Conservation (phyloP, 1,140 invertebrate species). For the Onthophagus taurus region DNA sequence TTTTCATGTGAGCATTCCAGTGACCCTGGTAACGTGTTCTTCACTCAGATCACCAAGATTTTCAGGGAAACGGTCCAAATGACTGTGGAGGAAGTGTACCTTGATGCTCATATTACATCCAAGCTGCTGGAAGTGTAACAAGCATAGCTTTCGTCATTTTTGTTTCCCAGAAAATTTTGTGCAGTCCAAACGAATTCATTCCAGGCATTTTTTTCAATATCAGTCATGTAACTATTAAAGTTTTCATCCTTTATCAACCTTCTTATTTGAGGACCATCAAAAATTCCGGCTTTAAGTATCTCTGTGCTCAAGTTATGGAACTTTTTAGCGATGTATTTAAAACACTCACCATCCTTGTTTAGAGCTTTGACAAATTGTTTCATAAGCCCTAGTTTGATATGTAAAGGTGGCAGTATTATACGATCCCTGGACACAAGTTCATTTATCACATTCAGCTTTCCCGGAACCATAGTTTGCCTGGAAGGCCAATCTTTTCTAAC, state of each 20-base stretch:
- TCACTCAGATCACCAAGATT: constrained; percentile 18
- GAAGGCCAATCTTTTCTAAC: constrained; percentile 12
- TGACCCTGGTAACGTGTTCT: too few relatives aligned
- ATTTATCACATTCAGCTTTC: constrained; percentile 5
- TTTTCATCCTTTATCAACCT: constrained; percentile 18
- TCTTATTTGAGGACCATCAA: constrained; percentile 24
- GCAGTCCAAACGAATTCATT: too few relatives aligned
- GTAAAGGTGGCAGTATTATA: constrained; percentile 26
- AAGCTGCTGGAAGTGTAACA: too few relatives aligned
- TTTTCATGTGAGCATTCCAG: too few relatives aligned
- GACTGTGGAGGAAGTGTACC: too few relatives aligned
- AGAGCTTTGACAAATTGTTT: constrained; percentile 33
- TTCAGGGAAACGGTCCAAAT: constrained; percentile 19
- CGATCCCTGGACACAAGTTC: constrained; percentile 7
- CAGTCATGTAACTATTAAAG: too few relatives aligned
- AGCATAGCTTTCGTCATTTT: too few relatives aligned
- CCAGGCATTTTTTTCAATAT: too few relatives aligned
- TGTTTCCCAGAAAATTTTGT: too few relatives aligned
- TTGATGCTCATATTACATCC: too few relatives aligned
- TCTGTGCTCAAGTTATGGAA: constrained; percentile 4
- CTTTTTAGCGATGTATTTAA: background rate
- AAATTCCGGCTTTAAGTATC: constrained; percentile 11
- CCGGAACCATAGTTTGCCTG: constrained; percentile 4
- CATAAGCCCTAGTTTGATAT: constrained; percentile 30
- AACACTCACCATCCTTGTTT: constrained; percentile 24